These are phyloP conservation scores for Keiferia lycopersicella DNA, from an alignment of 2,888 invertebrate genomes.

Conservation along the genomic window DNA sequence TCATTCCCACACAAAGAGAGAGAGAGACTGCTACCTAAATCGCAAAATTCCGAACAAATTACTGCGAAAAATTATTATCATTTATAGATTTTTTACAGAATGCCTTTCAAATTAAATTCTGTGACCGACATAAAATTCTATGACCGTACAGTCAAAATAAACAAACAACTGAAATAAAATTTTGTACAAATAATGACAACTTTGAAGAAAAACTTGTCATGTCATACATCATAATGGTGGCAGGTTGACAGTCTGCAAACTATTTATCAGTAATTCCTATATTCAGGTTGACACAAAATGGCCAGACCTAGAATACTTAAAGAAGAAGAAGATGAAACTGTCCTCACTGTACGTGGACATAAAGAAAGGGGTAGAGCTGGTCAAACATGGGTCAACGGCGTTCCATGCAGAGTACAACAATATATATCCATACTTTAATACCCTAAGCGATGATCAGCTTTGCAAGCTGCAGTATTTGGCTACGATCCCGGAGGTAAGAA, in stretches of 20 bases:
- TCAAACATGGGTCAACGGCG: conserved; percentile 57
- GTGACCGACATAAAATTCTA: not conserved
- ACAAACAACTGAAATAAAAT: too few relatives aligned
- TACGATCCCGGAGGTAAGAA: conserved; percentile 57
- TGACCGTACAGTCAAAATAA: too few relatives aligned
- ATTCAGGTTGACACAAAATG: conserved; percentile 57
- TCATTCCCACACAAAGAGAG: too few relatives aligned
- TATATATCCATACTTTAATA: conserved; percentile 57
- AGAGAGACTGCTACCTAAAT: too few relatives aligned
- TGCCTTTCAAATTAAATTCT: too few relatives aligned
- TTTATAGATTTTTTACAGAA: too few relatives aligned
- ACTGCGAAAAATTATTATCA: too few relatives aligned
- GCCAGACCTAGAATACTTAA: conserved; percentile 65
- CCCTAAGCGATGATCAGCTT: conserved; percentile 59
- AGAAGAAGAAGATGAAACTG: conserved; percentile 58
- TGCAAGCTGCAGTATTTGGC: conserved; percentile 66
- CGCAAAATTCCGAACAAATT: too few relatives aligned
- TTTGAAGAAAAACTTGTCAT: too few relatives aligned
- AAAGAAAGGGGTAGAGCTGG: conserved; percentile 52
- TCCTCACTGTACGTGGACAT: conserved; percentile 57
- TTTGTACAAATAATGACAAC: too few relatives aligned
- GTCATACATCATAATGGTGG: too few relatives aligned
- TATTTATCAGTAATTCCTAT: not conserved
- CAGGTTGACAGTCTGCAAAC: too few relatives aligned
- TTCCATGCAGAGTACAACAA: conserved; percentile 68